phyloP scores from a whole-genome alignment of 2,113 vertebrate species.

The Sinocyclocheilus grahami region DNA sequence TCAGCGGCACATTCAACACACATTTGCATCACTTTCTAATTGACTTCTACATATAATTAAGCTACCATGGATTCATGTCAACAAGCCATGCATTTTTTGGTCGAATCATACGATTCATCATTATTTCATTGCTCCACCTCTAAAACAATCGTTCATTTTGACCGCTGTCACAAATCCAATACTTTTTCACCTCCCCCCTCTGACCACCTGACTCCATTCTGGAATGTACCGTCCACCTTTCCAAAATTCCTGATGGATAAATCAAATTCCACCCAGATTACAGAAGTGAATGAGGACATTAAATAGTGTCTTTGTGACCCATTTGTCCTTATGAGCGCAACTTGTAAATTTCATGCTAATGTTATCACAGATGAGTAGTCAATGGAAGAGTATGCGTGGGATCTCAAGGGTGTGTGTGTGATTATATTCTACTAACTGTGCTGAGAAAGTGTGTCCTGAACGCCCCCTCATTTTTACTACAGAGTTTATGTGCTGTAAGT shows the following conservation, averaged over 20 bases:
- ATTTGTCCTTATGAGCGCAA: too few relatives aligned
- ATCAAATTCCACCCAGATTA: background rate
- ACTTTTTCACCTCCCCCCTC: background rate
- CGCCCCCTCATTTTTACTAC: background rate
- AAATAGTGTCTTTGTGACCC: background rate
- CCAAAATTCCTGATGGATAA: background rate
- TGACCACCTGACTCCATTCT: background rate
- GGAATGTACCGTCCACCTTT: background rate
- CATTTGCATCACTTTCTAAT: too few relatives aligned
- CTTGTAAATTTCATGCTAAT: too few relatives aligned
- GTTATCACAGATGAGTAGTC: background rate
- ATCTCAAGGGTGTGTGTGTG: conserved; percentile 7
- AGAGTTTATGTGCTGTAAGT: too few relatives aligned
- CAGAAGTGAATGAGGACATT: background rate
- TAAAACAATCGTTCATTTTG: background rate
- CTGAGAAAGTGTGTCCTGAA: background rate
- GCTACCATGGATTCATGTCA: too few relatives aligned
- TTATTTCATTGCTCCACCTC: background rate
- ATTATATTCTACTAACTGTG: background rate
- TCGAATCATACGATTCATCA: background rate
- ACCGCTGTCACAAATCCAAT: background rate
- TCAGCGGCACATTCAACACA: too few relatives aligned
- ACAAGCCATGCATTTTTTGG: background rate
- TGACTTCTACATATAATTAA: background rate
- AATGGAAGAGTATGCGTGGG: conserved; percentile 2